Base-by-base conservation (phyloP, 1,140 invertebrate species). In the Oryzaephilus surinamensis region DNA sequence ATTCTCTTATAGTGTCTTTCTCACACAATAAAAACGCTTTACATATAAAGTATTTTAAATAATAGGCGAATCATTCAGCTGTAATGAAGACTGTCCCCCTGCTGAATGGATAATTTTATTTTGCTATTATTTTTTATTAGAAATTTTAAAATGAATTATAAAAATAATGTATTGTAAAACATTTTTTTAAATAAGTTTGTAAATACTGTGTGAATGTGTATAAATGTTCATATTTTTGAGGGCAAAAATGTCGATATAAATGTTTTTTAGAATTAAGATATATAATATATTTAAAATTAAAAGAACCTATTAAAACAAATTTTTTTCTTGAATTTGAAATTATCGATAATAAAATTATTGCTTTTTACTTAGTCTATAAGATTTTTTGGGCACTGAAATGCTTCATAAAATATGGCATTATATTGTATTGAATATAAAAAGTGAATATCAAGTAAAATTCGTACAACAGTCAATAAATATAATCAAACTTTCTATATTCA, bases 201-300 rank as follows among this genome's bases (percentile, higher is more conserved):
- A 44, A 4, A 44, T 44, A 41, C n/a, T 19, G 46, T 33, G 44
- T 50, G 47, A 40, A 43, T 46, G 47, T 50, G 43, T 46, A 46
- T 46, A 50, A 50, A 50, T 50, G 41, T 50, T 43, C 43, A 46
- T 50, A 50, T 50, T 49, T 49, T 49, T 49, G 38, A 41, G 8
- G 8, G 4, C 38, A 42, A n/a, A n/a, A n/a, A n/a, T n/a, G n/a
- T n/a, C n/a, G n/a, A n/a, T n/a, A 36, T 35, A 49, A 48, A 46
- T 49, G 38, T 49, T 49, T 49, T 46, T 49, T 46, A 49, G 46
- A 43, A 43, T 49, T 49, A 49, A 35, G 39, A 26, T 17, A 41
- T 41, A 38, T 43, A 41, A 38, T 27, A 30, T 39, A 29, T 20
- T 19, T 10, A 23, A 34, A 17, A 31, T 38, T 35, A 15, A 21